These are phyloP conservation scores for Balanococcus diminutus DNA, from an alignment of 2,888 invertebrate species.

Conservation along the genomic window DNA sequence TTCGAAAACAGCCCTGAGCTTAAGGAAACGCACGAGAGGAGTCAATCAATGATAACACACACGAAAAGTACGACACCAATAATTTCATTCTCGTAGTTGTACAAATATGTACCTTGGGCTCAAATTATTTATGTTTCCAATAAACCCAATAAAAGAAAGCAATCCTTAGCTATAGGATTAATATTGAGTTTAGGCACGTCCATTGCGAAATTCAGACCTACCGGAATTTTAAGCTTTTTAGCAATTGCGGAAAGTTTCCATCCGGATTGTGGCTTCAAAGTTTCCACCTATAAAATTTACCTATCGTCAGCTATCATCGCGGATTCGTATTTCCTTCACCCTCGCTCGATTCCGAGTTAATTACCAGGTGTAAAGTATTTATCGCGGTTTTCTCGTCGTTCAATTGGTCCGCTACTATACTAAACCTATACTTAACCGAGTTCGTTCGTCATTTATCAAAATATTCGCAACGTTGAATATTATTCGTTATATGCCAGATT, in stretches of 20 bases:
- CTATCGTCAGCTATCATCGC: not conserved
- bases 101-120: too few relatives aligned
- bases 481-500: not conserved
- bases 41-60: not conserved
- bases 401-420: not conserved
- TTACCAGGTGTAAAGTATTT: not conserved
- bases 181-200: slow-evolving; percentile 25
- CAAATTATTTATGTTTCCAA: not conserved
- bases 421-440: not conserved
- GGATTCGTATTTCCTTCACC: not conserved
- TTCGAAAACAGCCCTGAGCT: not conserved
- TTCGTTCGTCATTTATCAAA: slow-evolving; percentile 25
- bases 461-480: not conserved
- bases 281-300: not conserved
- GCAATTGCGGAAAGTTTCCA: not conserved
- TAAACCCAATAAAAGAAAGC: slow-evolving; percentile 16
- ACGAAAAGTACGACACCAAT: not conserved
- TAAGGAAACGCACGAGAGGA: not conserved
- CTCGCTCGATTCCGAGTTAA: not conserved
- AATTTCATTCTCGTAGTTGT: not conserved
- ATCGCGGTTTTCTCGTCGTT: not conserved
- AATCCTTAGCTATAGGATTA: not conserved
- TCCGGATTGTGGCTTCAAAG: not conserved
- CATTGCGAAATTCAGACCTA: not conserved
- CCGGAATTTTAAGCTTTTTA: not conserved